Conservation (phyloP, 2,113 vertebrate species). For the Stegastes partitus region DNA sequence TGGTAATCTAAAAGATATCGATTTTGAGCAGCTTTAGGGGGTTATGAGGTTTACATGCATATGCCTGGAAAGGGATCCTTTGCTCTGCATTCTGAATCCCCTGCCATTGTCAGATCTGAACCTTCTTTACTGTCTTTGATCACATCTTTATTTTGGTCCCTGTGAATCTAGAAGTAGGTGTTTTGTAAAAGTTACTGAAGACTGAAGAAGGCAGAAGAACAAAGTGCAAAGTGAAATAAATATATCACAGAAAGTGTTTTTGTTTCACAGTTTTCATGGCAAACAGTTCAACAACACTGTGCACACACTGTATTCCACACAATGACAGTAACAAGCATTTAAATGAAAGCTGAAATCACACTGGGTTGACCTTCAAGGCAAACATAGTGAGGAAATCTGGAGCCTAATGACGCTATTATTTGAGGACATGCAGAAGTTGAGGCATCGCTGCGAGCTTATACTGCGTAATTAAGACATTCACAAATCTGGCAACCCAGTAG, state of each 20-base stretch:
- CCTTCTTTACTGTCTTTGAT: neutral
- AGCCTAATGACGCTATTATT: slow-evolving; percentile 25
- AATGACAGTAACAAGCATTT: neutral
- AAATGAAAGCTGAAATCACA: neutral
- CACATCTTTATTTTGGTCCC: neutral
- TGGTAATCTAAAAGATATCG: slow-evolving; percentile 8
- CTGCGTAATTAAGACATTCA: slow-evolving; percentile 56
- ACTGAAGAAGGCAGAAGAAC: neutral
- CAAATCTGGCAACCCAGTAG: slow-evolving; percentile 67
- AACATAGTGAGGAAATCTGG: slow-evolving; percentile 13
- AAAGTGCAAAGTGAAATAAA: neutral
- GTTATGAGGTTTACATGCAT: neutral
- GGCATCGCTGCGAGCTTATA: slow-evolving; percentile 41
- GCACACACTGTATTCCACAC: neutral
- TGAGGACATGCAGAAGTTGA: slow-evolving; percentile 58
- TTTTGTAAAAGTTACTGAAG: neutral
- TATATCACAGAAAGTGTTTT: neutral
- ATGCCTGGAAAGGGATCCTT: neutral
- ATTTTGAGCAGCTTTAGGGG: neutral
- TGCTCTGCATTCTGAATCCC: neutral
- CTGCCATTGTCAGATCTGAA: neutral
- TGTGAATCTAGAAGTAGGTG: neutral
- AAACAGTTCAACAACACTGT: neutral
- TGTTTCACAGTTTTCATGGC: neutral
- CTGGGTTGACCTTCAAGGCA: slow-evolving; percentile 24